Conservation (phyloP, 2,888 invertebrate species). For the Zelleria hepariella region DNA sequence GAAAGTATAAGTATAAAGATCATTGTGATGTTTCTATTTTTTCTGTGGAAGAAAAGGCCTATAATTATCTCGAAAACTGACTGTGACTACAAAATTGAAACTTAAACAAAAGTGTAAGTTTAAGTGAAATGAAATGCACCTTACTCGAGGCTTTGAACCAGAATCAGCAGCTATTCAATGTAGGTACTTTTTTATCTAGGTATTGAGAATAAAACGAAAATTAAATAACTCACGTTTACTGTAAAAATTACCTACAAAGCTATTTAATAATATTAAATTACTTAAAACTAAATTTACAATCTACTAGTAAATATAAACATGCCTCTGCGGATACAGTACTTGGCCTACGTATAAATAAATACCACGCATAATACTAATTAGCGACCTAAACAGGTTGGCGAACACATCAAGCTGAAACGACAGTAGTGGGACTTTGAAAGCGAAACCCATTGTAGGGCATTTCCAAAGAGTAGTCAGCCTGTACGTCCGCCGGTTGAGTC, state of each 20-base stretch:
- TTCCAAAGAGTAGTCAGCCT: slow-evolving; percentile 61
- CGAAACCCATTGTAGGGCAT: slow-evolving; percentile 62
- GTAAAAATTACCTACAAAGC: background rate
- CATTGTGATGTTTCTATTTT: too few species aligned
- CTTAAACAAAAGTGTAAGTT: too few species aligned
- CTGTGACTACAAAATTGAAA: too few species aligned
- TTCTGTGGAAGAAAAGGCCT: too few species aligned
- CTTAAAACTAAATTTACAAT: slow-evolving; percentile 24
- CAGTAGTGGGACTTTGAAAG: slow-evolving; percentile 66
- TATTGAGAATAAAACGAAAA: background rate
- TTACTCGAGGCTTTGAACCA: too few species aligned
- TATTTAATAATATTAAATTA: slow-evolving; percentile 5
- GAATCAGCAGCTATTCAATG: too few species aligned
- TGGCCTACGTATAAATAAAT: slow-evolving; percentile 45
- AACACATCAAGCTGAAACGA: slow-evolving; percentile 64
- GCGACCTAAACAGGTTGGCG: slow-evolving; percentile 34
- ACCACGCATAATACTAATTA: slow-evolving; percentile 37
- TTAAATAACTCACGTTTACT: background rate
- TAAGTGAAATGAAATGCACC: too few species aligned
- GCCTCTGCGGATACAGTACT: slow-evolving; percentile 48
- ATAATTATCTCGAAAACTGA: too few species aligned
- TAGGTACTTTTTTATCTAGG: background rate
- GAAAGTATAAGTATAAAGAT: too few species aligned
- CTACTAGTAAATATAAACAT: background rate
- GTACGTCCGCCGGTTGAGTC: slow-evolving; percentile 56